Base-by-base conservation (phyloP, 1,140 invertebrate species). In the Drosophila erecta region DNA sequence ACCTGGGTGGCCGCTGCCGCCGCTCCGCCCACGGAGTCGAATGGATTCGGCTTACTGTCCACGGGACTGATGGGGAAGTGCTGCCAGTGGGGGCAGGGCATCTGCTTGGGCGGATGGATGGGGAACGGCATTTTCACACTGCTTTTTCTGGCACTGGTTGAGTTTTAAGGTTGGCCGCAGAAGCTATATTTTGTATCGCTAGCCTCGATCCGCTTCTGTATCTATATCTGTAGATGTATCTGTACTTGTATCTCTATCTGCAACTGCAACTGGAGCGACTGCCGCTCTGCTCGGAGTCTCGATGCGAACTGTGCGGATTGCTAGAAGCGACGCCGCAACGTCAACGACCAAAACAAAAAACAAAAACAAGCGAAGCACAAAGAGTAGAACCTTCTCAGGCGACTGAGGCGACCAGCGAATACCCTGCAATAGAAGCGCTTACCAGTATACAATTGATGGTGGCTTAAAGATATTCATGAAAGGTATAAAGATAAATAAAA, bases 51-150 rank as follows among this genome's bases (percentile, higher is more conserved):
- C 15, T 87, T 87, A 14, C 47, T 89, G 57, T 87, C 74, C 60
- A 84, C 71, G 0, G 90, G 83, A 37, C 76, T 90, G 14, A 91
- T 90, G 27, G 90, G 90, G 35, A 91, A 91, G 47, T 91, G 90
- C 49, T 91, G 87, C 90, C 90, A 91, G 33, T 91, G 90, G 22
- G 86, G 90, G 60, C 90, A 91, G 24, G 90, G 90, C 90, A 91
- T 91, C 65, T 91, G 90, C 73, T 85, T 90, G 50, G 90, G 90
- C 50, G 86, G 83, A 78, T 85, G 75, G 24, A 91, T 85, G 50
- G 90, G 90, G 41, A 91, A 91, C 58, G 90, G 90, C 90, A 91
- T 60, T 14, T 64, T 27, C n/a, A 6, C 24, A 0, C 41, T 44
- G 0, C 0, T 43, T 22, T 24, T 62, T n/a, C 8, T 11, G 22